Evolutionary conservation across 2,113 vertebrate species (phyloP).

Genomic region (Zapus hudsonius): DNA sequence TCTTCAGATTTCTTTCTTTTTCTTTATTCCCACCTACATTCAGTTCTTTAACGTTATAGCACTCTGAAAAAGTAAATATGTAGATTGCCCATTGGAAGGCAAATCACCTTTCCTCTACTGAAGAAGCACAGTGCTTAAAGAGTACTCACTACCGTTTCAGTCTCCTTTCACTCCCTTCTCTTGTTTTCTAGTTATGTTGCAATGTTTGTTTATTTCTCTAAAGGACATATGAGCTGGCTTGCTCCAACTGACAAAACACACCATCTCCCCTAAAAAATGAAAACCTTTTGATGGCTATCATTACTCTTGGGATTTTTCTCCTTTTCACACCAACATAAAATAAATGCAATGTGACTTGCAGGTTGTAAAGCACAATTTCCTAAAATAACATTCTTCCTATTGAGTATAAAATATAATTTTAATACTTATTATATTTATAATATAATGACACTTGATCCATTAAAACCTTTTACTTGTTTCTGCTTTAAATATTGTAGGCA

Average conservation of each 20-base stretch:
- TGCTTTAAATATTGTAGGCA: not conserved
- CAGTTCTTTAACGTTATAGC: not conserved
- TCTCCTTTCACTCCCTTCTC: not conserved
- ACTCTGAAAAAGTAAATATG: not conserved
- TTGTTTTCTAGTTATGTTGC: not conserved
- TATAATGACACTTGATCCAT: not conserved
- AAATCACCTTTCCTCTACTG: not conserved
- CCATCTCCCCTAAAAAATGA: not conserved
- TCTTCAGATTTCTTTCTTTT: not conserved
- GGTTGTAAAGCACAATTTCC: fast-evolving
- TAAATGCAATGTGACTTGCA: not conserved
- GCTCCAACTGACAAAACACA: not conserved
- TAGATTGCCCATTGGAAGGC: not conserved
- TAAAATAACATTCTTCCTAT: not conserved
- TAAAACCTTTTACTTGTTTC: not conserved
- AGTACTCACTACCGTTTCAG: fast-evolving
- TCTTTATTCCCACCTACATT: no score
- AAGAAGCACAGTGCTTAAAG: not conserved
- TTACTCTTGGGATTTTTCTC: not conserved
- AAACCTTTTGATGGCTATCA: not conserved
- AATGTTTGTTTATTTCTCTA: not conserved
- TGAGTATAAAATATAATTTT: not conserved
- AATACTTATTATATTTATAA: not conserved
- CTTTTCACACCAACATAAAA: not conserved
- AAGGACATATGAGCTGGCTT: not conserved